phyloP scores from a whole-genome alignment of 2,888 invertebrate species.

The Drosophila prolongata region DNA sequence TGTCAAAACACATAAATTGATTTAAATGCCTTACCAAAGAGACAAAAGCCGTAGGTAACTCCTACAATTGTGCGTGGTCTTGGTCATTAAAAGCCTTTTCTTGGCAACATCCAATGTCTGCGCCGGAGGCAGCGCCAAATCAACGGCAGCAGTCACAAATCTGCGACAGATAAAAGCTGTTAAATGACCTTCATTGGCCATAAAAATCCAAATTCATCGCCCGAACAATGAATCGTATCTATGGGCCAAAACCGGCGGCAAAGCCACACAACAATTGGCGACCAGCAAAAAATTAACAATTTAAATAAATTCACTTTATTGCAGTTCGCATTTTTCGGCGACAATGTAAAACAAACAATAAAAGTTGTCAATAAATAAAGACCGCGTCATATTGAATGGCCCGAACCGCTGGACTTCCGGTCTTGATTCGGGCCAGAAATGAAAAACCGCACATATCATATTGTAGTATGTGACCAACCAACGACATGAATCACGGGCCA shows the following conservation, averaged over 20 bases:
- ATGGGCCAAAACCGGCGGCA: constrained; percentile 53
- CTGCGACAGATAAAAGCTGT: constrained; percentile 59
- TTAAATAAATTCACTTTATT: constrained; percentile 73
- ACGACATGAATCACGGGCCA: constrained; percentile 34
- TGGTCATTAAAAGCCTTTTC: constrained; percentile 43
- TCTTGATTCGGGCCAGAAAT: constrained; percentile 48
- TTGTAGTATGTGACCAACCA: constrained; percentile 1
- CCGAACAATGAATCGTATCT: constrained; percentile 70
- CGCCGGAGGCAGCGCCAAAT: constrained; percentile 39
- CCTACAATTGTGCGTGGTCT: constrained; percentile 58
- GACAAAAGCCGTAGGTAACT: constrained; percentile 24
- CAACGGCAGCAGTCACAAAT: constrained; percentile 43
- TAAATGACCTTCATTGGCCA: constrained; percentile 75
- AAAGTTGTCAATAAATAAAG: constrained; percentile 67
- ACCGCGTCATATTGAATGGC: constrained; percentile 55
- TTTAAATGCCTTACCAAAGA: constrained; percentile 44
- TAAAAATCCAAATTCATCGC: constrained; percentile 62
- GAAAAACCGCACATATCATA: constrained; percentile 14
- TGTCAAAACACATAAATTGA: constrained; percentile 40
- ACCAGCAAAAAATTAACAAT: too few species aligned
- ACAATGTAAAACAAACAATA: constrained; percentile 76
- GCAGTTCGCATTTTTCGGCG: constrained; percentile 71
- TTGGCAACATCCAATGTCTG: constrained; percentile 42
- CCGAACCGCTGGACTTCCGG: constrained; percentile 65
- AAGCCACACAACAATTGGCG: constrained; percentile 30